Conservation (phyloP, 1,140 invertebrate genomes). For the Alviniconcha marisindica region DNA sequence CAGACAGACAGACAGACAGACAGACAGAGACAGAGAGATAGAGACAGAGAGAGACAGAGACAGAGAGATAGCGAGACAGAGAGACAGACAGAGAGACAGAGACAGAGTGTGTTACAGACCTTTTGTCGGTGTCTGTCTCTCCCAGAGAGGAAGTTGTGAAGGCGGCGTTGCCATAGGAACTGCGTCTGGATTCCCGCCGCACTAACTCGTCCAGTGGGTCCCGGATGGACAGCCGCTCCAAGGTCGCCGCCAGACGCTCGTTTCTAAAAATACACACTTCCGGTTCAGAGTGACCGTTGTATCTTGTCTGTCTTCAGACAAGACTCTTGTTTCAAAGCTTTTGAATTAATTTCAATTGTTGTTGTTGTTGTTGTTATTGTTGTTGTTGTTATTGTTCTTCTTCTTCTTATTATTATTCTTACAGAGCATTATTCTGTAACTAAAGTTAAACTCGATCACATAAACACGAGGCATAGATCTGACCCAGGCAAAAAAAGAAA, state of each 20-base stretch:
- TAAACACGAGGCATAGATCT: too few relatives aligned
- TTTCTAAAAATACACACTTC: neutral
- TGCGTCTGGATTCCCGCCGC: slow-evolving; percentile 33
- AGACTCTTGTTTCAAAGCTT: neutral
- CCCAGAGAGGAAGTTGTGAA: neutral
- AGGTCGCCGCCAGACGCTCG: slow-evolving; percentile 32
- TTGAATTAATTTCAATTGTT: neutral
- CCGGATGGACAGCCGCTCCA: slow-evolving; percentile 37
- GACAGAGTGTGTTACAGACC: too few relatives aligned
- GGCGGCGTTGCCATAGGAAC: slow-evolving; percentile 9
- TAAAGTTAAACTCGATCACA: too few relatives aligned
- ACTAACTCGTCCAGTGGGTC: slow-evolving; percentile 42
- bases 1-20: slow-evolving; percentile 8
- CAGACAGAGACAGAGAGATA: neutral
- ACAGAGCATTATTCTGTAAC: too few relatives aligned
- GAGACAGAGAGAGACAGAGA: neutral
- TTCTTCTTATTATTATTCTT: too few relatives aligned
- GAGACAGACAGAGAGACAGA: slow-evolving; percentile 10
- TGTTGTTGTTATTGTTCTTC: neutral
- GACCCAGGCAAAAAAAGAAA: too few relatives aligned
- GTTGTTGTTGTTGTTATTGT: neutral
- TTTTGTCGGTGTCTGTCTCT: slow-evolving; percentile 8
- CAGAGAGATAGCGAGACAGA: slow-evolving; percentile 8
- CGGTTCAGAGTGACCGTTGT: too few relatives aligned
- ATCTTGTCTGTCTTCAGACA: neutral